A percentile compares a stretch with the other conserved stretches of the same genome.
Evolutionary conservation across 2,888 invertebrate species (phyloP).

Genomic region (Philhelius pedissequus): DNA sequence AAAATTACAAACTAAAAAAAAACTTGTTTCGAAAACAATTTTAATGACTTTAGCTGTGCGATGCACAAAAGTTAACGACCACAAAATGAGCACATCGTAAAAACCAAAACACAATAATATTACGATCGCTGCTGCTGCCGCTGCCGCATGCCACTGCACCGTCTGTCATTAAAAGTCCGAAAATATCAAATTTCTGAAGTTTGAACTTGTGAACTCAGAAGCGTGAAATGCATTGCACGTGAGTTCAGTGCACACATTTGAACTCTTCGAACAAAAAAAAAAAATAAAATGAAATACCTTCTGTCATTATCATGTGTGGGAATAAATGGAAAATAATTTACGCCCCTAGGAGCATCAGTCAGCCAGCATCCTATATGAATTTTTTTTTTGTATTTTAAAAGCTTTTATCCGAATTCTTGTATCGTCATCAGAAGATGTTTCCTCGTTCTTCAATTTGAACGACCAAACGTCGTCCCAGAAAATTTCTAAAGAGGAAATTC

Average conservation of each 20-base stretch:
- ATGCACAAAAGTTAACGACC: constrained; percentile 13
- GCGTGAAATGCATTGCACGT: constrained; percentile 30
- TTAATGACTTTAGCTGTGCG: constrained; percentile 3
- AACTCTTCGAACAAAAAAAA: constrained; percentile 24
- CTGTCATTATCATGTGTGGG: constrained; percentile 25
- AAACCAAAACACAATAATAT: neutral
- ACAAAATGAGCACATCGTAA: constrained; percentile 11
- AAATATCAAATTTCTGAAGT: constrained; percentile 24
- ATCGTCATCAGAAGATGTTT: neutral
- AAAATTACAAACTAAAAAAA: neutral
- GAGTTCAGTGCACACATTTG: constrained; percentile 50
- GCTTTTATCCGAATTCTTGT: neutral
- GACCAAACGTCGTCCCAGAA: neutral
- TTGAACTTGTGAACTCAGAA: constrained; percentile 21
- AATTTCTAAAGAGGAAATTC: constrained; percentile 55
- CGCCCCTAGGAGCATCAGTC: neutral
- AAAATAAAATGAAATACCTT: constrained; percentile 32
- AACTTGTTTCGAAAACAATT: neutral
- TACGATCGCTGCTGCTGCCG: neutral
- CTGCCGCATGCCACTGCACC: neutral
- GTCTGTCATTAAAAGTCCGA: neutral
- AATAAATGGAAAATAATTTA: constrained; percentile 46
- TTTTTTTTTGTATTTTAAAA: neutral
- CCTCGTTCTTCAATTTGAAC: neutral
- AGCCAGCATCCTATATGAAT: neutral